Base-by-base conservation (phyloP, 2,113 vertebrate genomes). In the Sebastes fasciatus region DNA sequence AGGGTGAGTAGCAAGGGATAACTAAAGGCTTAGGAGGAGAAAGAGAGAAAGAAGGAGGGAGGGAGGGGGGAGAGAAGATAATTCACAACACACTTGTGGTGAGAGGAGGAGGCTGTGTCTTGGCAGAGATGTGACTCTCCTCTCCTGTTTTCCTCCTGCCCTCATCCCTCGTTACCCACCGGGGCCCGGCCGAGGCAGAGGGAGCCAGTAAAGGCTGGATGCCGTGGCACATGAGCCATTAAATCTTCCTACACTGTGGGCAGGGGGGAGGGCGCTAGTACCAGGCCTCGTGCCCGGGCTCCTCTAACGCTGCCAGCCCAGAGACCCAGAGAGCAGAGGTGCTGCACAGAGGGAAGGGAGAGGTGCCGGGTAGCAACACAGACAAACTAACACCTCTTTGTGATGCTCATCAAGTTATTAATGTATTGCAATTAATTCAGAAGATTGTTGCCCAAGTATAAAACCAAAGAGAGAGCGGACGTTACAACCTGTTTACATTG, bases 81-180 rank as follows among this genome's bases (percentile, higher is more conserved):
- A 95, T 93, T 94, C 88, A 91, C 90, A 95, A 91, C 93, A 95
- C 92, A 94, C 90, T 94, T 92, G 92, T 77, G 92, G 91, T 90
- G 90, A 88, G 75, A 83, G 84, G 84, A 91, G 80, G 82, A 89
- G 90, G 79, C 72, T 69, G 80, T 8, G 14, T 88, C 86, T 92
- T 93, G 94, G 93, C 93, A 88, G 64, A 74, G 81, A 76, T 45
- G 64, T 62, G 2, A 1, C 80, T 57, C 82, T 84, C 76, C 49
- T 76, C 74, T 86, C 61, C 69, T 79, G 65, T 76, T 79, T 82
- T 71, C 78, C 54, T 64, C 74, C 52, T 75, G 52, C 86, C 77
- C 86, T 83, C 86, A 19, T 77, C 70, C 67, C 82, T 84, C 42
- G 64, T 84, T 86, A 85, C 85, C 83, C 79, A n/a, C 23, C 70